phyloP scores from a whole-genome alignment of 92 coral and sea anemone species.

The Umimayanthus kanabou region DNA sequence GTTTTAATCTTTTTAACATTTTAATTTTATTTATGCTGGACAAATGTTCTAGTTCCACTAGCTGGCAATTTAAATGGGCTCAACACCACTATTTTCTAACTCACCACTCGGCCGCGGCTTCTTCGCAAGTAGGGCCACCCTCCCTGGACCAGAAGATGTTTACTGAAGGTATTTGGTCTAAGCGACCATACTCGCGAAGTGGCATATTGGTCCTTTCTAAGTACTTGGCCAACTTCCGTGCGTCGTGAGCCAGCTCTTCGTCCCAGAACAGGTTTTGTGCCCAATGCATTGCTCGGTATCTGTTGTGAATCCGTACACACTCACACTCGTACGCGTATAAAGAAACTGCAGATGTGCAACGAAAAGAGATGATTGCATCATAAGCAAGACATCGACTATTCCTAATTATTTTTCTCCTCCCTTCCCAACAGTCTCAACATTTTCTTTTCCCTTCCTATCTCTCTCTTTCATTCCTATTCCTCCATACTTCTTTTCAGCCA shows the following conservation, averaged over 20 bases:
- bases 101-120: constrained; percentile 17
- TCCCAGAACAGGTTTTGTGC: constrained; percentile 35
- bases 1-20: too few relatives aligned
- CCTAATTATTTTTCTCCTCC: too few relatives aligned
- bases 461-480: not conserved
- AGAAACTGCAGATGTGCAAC: not conserved
- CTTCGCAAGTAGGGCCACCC: not conserved
- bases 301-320: constrained; percentile 26
- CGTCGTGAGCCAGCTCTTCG: constrained; percentile 11
- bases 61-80: not conserved
- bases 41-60: too few relatives aligned
- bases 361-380: not conserved
- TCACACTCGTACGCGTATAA: constrained; percentile 22
- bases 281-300: constrained; percentile 29
- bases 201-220: not conserved
- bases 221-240: constrained; percentile 14
- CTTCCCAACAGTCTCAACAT: too few relatives aligned
- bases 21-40: too few relatives aligned
- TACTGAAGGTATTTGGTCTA: not conserved
- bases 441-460: not conserved
- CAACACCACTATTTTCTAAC: not conserved
- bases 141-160: constrained; percentile 18
- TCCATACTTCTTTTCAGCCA: not conserved
- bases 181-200: not conserved
- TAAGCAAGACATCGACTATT: too few relatives aligned